These are phyloP conservation scores for Diplogasteroides magnus DNA, from an alignment of 1,140 invertebrate genomes.

Conservation along the genomic window DNA sequence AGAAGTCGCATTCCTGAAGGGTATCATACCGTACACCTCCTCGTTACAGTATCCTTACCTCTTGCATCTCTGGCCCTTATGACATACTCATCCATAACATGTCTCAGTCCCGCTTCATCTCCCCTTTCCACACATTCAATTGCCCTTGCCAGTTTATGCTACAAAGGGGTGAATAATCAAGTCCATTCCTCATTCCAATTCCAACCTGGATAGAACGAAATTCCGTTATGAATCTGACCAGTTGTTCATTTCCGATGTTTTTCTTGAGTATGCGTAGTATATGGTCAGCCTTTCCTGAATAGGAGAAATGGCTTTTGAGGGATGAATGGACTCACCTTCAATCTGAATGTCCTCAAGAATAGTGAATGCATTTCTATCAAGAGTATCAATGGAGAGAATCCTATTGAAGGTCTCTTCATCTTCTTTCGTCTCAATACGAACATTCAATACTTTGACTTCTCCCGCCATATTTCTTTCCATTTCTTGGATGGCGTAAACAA, in stretches of 20 bases:
- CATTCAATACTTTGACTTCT: too few relatives aligned
- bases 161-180: neutral
- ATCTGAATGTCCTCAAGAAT: slow-evolving; percentile 47
- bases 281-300: slow-evolving; percentile 38
- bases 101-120: slow-evolving; percentile 33
- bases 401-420: slow-evolving; percentile 11
- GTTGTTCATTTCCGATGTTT: slow-evolving; percentile 45
- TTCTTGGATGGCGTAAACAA: too few relatives aligned
- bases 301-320: neutral
- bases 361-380: slow-evolving; percentile 30
- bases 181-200: slow-evolving; percentile 11
- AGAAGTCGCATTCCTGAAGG: slow-evolving; percentile 43
- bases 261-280: slow-evolving; percentile 49
- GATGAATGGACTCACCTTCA: slow-evolving; percentile 30
- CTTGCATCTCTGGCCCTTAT: slow-evolving; percentile 42
- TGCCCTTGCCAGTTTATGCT: slow-evolving; percentile 1
- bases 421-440: too few relatives aligned
- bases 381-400: slow-evolving; percentile 8
- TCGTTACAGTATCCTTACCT: too few relatives aligned
- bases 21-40: neutral
- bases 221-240: slow-evolving; percentile 40
- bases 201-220: slow-evolving; percentile 48
- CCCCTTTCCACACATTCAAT: slow-evolving; percentile 46
- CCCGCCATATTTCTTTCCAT: too few relatives aligned
- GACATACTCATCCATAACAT: slow-evolving; percentile 36